Conservation (phyloP, 2,888 invertebrate species). For the Amiota minor region DNA sequence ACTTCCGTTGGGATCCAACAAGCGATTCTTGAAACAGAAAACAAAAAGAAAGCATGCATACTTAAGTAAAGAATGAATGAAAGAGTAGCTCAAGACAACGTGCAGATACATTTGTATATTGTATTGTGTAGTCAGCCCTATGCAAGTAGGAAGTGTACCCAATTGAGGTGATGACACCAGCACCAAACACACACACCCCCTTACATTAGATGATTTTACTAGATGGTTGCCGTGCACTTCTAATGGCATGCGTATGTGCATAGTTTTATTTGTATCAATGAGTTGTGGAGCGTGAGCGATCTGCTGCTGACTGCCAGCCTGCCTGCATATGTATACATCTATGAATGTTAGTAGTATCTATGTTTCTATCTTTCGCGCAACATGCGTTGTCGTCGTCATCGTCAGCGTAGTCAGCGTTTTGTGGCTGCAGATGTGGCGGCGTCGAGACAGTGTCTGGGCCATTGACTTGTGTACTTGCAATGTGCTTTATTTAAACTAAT, state of each 20-base stretch:
- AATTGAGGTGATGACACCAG: conserved; percentile 68
- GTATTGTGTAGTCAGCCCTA: conserved; percentile 38
- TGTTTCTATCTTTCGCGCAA: conserved; percentile 6
- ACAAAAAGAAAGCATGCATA: neutral
- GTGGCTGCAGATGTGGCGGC: neutral
- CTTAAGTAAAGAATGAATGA: neutral
- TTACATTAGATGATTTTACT: conserved; percentile 46
- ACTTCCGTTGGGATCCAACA: conserved; percentile 25
- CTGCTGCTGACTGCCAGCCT: conserved; percentile 7
- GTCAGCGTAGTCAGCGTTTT: neutral
- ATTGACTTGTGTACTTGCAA: conserved; percentile 52
- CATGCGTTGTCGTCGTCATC: neutral
- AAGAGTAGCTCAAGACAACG: conserved; percentile 45
- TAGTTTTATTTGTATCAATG: conserved; percentile 5
- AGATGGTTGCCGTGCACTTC: conserved; percentile 46
- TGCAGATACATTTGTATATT: conserved; percentile 46
- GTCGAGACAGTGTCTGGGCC: conserved; percentile 48
- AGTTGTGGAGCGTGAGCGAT: conserved; percentile 10
- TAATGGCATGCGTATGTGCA: conserved; percentile 53
- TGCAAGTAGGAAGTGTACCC: conserved; percentile 71
- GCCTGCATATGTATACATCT: neutral
- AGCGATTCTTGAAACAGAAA: conserved; percentile 9
- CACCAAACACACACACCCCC: conserved; percentile 37
- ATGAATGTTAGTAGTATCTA: neutral
- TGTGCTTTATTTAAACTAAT: conserved; percentile 64